Evolutionary conservation across 2,797 vertebrate species (phyloP), one percentile per base, ranked within the genome.

Genomic region (Streptopelia turtur): DNA sequence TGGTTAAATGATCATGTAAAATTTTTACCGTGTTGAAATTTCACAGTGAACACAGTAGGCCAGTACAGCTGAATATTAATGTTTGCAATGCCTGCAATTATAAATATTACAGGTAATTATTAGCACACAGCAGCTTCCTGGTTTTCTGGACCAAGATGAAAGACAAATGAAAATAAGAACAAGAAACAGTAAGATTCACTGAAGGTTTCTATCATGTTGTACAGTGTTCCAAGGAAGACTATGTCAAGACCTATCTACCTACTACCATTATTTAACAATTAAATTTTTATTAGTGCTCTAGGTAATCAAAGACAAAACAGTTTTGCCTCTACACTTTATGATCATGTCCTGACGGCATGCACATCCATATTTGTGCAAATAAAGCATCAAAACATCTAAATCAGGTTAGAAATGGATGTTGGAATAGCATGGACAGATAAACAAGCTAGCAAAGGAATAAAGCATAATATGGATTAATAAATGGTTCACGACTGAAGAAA

Each of bases 1-100:
- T 94, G 85, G 45, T 93, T 92, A 91, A 91, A 86, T 69, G 76
- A 94, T 72, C 82, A 91, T n/a, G 87, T 94, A 93, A 70, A 61
- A 59, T 31, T 92, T 95, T 75, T 96, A 71, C 59, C 2, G 1
- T 78, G 25, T 78, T 49, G 69, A 64, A 85, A 71, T 83, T 95
- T 97, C 97, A 97, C 96, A 96, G 96, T 90, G 90, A 94, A 94
- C 79, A 90, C 68, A 94, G 83, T 78, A 92, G 52, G 87, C 82
- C 79, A 94, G 55, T 93, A 89, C 35, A 95, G 96, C 86, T 94
- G 83, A 75, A 85, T 23, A 37, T 77, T 94, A 79, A 83, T 82
- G 80, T 83, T 79, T 70, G 72, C 90, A 72, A 37, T 24, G 52
- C 10, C 79, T 74, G 56, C 83, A 86, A 77, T 89, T 56, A 74